Evolutionary conservation across 2,888 invertebrate species (phyloP).

Genomic region (Plusia festucae): DNA sequence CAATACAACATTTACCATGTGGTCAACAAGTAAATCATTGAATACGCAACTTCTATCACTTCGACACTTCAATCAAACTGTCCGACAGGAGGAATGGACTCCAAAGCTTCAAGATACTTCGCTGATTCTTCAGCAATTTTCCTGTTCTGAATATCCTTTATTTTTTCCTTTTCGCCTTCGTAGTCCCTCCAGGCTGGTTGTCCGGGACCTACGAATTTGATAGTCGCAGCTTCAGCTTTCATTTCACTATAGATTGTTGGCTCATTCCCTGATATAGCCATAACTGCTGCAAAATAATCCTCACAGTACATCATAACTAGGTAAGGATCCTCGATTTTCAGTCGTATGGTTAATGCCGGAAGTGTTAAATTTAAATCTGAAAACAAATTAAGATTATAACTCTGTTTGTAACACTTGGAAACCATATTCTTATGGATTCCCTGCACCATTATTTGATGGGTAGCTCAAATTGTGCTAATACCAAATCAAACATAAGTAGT

Average conservation of each 20-base stretch:
- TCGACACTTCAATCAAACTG: constrained; percentile 5
- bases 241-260: constrained; percentile 63
- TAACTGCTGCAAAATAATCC: constrained; percentile 62
- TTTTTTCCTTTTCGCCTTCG: constrained; percentile 31
- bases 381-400: constrained; percentile 37
- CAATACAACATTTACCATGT: no score
- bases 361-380: constrained; percentile 56
- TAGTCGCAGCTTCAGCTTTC: constrained; percentile 59
- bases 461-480: no score
- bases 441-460: no score
- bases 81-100: not conserved
- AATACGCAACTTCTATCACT: not conserved
- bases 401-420: no score
- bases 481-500: no score
- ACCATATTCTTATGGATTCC: no score
- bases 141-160: constrained; percentile 16
- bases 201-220: constrained; percentile 70
- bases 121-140: constrained; percentile 18
- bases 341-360: constrained; percentile 59
- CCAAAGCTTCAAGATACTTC: constrained; percentile 18
- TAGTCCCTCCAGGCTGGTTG: constrained; percentile 61
- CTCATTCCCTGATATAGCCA: constrained; percentile 70
- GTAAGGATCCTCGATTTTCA: constrained; percentile 75
- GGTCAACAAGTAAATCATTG: not conserved
- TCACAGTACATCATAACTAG: constrained; percentile 75